Conservation (phyloP, 2,113 vertebrate species). For the Campylomormyrus tamandua region DNA sequence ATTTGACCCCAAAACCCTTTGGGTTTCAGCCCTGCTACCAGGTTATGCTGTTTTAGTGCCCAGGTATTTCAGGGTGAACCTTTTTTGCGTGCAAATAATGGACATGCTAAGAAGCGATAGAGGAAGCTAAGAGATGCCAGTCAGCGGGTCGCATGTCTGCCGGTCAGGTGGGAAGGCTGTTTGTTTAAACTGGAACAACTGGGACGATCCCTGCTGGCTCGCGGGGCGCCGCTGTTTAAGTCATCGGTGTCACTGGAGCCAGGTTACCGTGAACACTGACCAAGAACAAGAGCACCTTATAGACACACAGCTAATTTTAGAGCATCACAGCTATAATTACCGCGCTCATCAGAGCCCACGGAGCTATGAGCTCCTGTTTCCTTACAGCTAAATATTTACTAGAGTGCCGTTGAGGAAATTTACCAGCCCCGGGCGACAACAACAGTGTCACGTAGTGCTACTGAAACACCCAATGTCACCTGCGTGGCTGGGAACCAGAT, state of each 20-base stretch:
- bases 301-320: constrained; percentile 2
- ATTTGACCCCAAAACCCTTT: neutral
- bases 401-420: neutral
- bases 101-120: neutral
- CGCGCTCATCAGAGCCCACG: neutral
- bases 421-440: neutral
- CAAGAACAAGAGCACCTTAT: neutral
- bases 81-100: neutral
- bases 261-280: neutral
- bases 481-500: neutral
- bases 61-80: neutral
- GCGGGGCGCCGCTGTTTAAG: neutral
- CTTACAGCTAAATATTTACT: constrained; percentile 2
- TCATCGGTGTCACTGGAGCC: neutral
- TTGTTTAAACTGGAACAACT: neutral
- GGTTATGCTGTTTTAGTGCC: neutral
- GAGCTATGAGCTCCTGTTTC: neutral
- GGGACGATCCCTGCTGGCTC: neutral
- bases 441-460: neutral
- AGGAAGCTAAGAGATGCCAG: neutral
- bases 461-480: neutral
- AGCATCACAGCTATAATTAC: neutral
- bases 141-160: neutral
- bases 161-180: neutral
- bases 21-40: neutral